phyloP scores from a whole-genome alignment of 1,140 invertebrate genomes.

The Hydropsyche tenuis region DNA sequence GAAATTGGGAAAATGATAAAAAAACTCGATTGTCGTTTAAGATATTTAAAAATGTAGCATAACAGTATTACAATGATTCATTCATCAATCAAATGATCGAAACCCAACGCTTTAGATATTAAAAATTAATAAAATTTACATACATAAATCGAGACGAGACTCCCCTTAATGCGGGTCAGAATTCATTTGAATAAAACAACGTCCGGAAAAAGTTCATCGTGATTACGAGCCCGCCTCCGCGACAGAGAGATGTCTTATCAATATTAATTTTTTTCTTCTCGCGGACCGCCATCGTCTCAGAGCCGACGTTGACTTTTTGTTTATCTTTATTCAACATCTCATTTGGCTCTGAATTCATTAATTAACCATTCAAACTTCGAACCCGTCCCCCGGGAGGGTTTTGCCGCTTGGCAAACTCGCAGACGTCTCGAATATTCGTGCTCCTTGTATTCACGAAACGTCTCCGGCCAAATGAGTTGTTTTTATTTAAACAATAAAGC shows the following conservation, averaged over 20 bases:
- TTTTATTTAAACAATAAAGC: slow-evolving; percentile 28
- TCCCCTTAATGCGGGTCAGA: too few species aligned
- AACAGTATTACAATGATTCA: too few species aligned
- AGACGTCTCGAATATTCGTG: not conserved
- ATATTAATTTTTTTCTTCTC: slow-evolving; percentile 22
- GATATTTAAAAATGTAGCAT: too few species aligned
- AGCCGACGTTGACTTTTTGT: slow-evolving; percentile 38
- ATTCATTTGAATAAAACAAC: too few species aligned
- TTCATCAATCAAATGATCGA: too few species aligned
- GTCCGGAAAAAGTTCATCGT: not conserved
- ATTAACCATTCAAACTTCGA: slow-evolving; percentile 43
- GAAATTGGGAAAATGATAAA: too few species aligned
- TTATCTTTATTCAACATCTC: slow-evolving; percentile 42
- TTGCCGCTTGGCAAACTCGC: slow-evolving; percentile 7
- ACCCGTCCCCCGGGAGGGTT: not conserved
- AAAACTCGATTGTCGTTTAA: too few species aligned
- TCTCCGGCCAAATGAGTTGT: slow-evolving; percentile 25
- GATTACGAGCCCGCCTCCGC: not conserved
- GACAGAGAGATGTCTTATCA: slow-evolving; percentile 29
- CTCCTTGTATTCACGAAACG: slow-evolving; percentile 22
- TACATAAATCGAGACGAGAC: too few species aligned
- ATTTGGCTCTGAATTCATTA: slow-evolving; percentile 44
- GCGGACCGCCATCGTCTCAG: too few species aligned
- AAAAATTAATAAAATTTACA: too few species aligned
- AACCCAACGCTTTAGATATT: too few species aligned